Conservation (phyloP, 2,113 vertebrate species). For the Sprattus sprattus region DNA sequence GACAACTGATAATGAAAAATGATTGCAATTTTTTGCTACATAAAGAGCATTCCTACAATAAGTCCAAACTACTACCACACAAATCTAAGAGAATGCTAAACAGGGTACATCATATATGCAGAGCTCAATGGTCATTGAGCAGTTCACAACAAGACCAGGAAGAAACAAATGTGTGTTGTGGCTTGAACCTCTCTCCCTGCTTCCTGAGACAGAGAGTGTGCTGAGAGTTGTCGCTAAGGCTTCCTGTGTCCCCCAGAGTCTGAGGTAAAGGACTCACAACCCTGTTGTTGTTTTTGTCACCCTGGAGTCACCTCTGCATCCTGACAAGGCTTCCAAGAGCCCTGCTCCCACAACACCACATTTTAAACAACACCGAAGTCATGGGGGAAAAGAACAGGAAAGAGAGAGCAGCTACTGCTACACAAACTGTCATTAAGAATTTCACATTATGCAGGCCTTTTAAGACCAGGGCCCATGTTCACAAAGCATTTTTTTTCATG, state of each 20-base stretch:
- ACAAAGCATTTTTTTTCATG: too few relatives aligned
- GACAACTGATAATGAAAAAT: background rate
- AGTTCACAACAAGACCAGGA: background rate
- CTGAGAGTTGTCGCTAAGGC: background rate
- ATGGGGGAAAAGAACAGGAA: background rate
- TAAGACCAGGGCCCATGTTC: too few relatives aligned
- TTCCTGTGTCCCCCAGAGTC: slow-evolving; percentile 25
- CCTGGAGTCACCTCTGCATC: background rate
- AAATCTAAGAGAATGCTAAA: background rate
- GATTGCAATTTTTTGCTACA: background rate
- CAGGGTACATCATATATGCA: background rate
- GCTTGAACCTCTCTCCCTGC: slow-evolving; percentile 1
- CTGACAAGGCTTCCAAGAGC: background rate
- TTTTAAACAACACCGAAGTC: background rate
- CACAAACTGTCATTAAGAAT: too few relatives aligned
- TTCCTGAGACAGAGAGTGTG: slow-evolving; percentile 27
- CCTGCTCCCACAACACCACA: background rate
- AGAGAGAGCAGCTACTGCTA: background rate
- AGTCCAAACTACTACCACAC: background rate
- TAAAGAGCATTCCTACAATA: background rate
- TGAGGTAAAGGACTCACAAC: background rate
- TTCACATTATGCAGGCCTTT: too few relatives aligned
- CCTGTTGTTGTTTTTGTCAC: background rate
- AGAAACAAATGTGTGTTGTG: slow-evolving; percentile 14
- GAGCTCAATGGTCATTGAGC: background rate